Conservation (phyloP, 2,113 vertebrate genomes). For the Neopipo cinnamomea region DNA sequence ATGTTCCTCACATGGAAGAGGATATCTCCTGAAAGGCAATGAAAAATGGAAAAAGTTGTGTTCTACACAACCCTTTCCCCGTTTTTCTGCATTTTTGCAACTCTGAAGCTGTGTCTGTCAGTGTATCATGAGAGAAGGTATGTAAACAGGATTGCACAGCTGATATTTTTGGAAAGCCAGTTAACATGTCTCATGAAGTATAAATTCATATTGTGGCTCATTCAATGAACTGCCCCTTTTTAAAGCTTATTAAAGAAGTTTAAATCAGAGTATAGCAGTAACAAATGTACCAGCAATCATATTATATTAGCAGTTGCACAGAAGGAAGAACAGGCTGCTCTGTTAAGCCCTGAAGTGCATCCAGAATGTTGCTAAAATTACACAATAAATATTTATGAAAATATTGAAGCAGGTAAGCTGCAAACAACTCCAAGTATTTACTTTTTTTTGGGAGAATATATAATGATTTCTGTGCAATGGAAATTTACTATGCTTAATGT, state of each 20-base stretch:
- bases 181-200: background rate
- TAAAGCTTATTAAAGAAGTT: background rate
- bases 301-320: background rate
- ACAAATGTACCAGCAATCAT: background rate
- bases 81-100: background rate
- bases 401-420: background rate
- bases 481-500: background rate
- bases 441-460: background rate
- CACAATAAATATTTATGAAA: background rate
- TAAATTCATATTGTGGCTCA: background rate
- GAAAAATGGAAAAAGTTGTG: background rate
- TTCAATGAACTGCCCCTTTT: background rate
- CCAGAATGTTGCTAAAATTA: background rate
- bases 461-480: background rate
- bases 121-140: background rate
- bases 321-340: background rate
- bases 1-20: background rate
- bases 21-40: background rate
- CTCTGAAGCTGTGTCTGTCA: background rate
- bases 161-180: background rate
- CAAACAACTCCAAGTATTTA: background rate
- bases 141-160: background rate
- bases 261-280: background rate
- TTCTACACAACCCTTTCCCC: background rate
- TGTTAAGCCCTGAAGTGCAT: background rate